Conservation (phyloP, 2,113 vertebrate genomes). For the Catharus minimus region DNA sequence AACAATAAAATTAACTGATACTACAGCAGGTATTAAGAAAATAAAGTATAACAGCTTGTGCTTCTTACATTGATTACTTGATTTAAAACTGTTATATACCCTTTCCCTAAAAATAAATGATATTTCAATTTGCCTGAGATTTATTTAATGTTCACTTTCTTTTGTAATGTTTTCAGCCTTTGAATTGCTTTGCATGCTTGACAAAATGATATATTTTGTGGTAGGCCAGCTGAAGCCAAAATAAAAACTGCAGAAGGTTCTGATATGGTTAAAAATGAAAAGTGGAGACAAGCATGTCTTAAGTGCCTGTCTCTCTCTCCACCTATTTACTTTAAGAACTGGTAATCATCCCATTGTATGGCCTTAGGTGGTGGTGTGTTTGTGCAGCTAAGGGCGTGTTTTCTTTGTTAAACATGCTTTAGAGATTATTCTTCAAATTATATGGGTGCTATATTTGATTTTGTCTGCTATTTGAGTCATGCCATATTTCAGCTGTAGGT, state of each 20-base stretch:
- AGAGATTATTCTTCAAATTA: not conserved
- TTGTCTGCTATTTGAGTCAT: not conserved
- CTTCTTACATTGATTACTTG: not conserved
- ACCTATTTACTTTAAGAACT: slow-evolving; percentile 18
- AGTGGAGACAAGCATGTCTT: not conserved
- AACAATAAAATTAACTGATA: not conserved
- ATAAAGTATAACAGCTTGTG: not conserved
- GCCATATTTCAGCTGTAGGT: not conserved
- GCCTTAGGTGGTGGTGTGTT: slow-evolving; percentile 16
- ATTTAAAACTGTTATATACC: not conserved
- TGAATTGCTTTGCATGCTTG: not conserved
- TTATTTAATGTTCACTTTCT: not conserved
- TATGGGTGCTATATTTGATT: not conserved
- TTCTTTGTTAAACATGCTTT: not conserved
- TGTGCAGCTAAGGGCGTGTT: slow-evolving; percentile 19
- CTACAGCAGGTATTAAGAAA: not conserved
- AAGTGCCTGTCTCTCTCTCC: not conserved
- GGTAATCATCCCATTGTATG: not conserved
- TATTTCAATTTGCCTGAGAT: not conserved
- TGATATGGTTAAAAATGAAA: slow-evolving; percentile 9
- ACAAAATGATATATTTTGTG: not conserved
- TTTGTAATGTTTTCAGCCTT: not conserved
- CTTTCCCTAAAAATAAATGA: not conserved
- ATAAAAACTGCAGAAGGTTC: not conserved
- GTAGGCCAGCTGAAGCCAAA: not conserved